Conservation (phyloP, 2,113 vertebrate genomes). For the Scolopax mira region DNA sequence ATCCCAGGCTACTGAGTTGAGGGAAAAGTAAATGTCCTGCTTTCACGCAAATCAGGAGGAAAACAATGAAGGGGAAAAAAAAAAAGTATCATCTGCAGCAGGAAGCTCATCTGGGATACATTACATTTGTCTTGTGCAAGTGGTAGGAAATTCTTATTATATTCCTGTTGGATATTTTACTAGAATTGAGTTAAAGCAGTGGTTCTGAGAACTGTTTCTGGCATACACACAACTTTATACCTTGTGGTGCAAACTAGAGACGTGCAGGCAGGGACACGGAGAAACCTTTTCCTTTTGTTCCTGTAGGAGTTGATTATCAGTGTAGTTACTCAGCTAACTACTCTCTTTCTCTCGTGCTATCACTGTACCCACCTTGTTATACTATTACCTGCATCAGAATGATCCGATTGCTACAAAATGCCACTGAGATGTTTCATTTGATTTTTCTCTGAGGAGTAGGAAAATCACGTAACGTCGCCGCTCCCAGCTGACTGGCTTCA, state of each 20-base stretch:
- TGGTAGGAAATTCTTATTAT: background rate
- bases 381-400: background rate
- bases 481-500: background rate
- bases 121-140: background rate
- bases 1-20: background rate
- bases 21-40: background rate
- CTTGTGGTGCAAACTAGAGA: background rate
- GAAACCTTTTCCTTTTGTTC: background rate
- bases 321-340: background rate
- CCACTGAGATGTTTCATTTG: background rate
- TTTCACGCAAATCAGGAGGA: background rate
- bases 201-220: background rate
- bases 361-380: background rate
- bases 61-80: background rate
- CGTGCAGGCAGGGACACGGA: background rate
- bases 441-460: background rate
- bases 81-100: background rate
- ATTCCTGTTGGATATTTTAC: background rate
- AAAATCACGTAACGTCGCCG: background rate
- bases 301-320: background rate
- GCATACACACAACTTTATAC: background rate
- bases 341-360: background rate
- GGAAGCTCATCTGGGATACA: background rate
- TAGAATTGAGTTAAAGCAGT: background rate
- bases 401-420: background rate